Base-by-base conservation (phyloP, 2,797 vertebrate species). In the Synanceia verrucosa region DNA sequence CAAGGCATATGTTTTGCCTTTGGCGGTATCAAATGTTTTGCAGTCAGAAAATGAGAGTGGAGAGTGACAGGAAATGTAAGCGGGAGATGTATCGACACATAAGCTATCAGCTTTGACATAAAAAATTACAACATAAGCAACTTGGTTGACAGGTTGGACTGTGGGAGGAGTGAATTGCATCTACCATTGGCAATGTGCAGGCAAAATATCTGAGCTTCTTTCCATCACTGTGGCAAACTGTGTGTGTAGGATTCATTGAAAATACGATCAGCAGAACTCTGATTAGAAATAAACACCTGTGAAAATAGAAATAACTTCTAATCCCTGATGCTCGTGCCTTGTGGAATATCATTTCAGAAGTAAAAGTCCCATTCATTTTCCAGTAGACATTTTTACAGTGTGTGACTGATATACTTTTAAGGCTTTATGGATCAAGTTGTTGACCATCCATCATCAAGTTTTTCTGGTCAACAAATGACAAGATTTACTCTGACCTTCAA, bases 1-100 rank as follows among this genome's bases (percentile, higher is more conserved):
- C 14, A 64, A 59, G 55, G 48, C n/a, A 73, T 58, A 47, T 48
- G 26, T 65, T 57, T 73, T 65, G 58, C 47, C 23, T 65, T 48
- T 55, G 51, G 64, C 64, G 23, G 39, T 50, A 48, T 65, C 31
- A 60, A 44, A 50, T 56, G 29, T 65, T 78, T 68, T 65, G 28
- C 23, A 50, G 61, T 31, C 5, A 50, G 31, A 63, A 28, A 53
- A 52, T 41, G 4, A 64, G 33, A 34, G n/a, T 23, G 14, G 24
- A 46, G 24, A 53, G 39, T 47, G 73, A 76, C 39, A 34, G 33
- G 34, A 29, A 37, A 12, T 37, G 56, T 18, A 52, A 23, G 13
- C 48, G 64, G 1, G 13, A 63, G 41, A 16, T 55, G 23, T 63
- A 56, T 28, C 41, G 44, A 65, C 68, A 43, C 39, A 10, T 29